Percentiles rank a stretch among this genome's conserved stretches.
Conservation (phyloP, 2,888 invertebrate genomes). For the Halictus ligatus region DNA sequence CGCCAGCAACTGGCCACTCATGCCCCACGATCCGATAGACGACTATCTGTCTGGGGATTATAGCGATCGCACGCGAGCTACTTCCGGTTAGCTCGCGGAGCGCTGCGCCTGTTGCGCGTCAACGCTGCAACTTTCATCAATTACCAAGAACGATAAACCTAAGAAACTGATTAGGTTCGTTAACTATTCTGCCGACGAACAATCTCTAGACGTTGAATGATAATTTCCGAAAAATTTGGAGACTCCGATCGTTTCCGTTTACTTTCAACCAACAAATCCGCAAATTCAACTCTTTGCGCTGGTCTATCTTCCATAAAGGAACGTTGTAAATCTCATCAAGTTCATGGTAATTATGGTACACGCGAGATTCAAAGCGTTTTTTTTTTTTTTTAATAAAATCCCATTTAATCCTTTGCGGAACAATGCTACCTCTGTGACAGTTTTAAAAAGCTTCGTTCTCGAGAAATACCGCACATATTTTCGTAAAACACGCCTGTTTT, state of each 20-base stretch:
- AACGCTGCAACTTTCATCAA: slow-evolving; percentile 22
- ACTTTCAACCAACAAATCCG: not conserved
- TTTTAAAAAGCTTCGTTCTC: not conserved
- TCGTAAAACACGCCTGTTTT: not conserved
- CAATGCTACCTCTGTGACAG: not conserved
- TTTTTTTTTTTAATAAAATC: not conserved
- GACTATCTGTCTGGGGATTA: slow-evolving; percentile 66
- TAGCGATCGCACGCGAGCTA: slow-evolving; percentile 73
- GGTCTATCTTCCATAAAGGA: not conserved
- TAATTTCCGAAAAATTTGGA: not conserved
- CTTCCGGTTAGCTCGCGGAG: slow-evolving; percentile 60
- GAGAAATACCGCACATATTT: not conserved
- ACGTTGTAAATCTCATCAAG: not conserved
- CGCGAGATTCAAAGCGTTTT: not conserved
- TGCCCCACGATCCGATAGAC: slow-evolving; percentile 50
- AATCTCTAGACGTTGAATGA: not conserved
- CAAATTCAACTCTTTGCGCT: not conserved
- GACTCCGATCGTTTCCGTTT: no score
- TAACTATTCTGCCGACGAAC: no score
- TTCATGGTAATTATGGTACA: not conserved
- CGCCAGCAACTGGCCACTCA: slow-evolving; percentile 58
- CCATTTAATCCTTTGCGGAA: not conserved
- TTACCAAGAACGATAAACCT: not conserved
- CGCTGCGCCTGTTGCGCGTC: slow-evolving; percentile 65
- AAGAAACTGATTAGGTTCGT: not conserved